phyloP scores from a whole-genome alignment of 1,140 invertebrate species.

The Berghia stephanieae region DNA sequence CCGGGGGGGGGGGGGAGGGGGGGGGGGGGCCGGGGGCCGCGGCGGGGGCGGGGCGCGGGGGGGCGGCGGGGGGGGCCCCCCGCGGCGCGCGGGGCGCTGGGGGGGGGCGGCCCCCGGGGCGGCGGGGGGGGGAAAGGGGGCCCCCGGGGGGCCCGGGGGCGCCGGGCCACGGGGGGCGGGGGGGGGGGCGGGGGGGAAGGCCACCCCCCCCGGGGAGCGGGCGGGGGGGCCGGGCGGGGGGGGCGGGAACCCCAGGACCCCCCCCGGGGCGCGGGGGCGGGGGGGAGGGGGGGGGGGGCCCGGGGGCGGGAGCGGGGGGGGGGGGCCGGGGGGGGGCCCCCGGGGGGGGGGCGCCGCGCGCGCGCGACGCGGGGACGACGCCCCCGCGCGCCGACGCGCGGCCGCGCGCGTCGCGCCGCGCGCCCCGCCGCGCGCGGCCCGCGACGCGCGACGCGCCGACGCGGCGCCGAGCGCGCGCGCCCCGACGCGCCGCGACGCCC shows the following conservation, averaged over 20 bases:
- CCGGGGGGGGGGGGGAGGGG: not conserved
- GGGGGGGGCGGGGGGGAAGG: conserved; percentile 14
- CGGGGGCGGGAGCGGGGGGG: not conserved
- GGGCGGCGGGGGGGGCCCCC: not conserved
- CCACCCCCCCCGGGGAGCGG: conserved; percentile 25
- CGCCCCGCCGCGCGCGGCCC: not conserved
- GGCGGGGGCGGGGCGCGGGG: not conserved
- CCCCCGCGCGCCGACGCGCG: not conserved
- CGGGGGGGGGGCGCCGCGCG: not conserved
- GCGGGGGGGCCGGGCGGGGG: conserved; percentile 25
- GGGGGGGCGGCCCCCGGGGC: not conserved
- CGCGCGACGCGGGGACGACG: not conserved
- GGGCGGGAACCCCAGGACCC: too few relatives aligned
- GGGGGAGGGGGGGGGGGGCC: not conserved
- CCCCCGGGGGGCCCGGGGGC: not conserved
- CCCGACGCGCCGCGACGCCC: not conserved
- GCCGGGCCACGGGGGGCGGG: conserved; percentile 20
- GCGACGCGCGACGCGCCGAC: not conserved
- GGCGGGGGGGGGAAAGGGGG: conserved; percentile 14
- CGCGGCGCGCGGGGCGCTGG: not conserved
- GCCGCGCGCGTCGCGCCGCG: not conserved
- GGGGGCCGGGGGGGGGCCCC: not conserved
- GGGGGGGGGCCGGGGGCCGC: not conserved
- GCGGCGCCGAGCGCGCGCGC: not conserved
- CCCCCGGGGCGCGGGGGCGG: conserved; percentile 13